Evolutionary conservation across 2,797 vertebrate genomes (phyloP).

Genomic region (Novumbra hubbsi): DNA sequence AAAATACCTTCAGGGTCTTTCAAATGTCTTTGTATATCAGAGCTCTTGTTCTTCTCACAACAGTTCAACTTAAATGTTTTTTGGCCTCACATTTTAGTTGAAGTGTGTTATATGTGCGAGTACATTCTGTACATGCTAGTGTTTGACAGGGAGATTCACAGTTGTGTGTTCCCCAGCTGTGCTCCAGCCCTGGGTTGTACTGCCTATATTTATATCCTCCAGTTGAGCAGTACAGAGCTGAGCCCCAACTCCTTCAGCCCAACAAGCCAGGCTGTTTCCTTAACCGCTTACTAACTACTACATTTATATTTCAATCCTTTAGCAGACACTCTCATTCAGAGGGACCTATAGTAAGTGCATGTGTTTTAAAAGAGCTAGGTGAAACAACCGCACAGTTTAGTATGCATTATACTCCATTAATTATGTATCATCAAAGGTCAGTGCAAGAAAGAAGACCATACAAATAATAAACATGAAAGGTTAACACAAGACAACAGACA

Average conservation of each 20-base stretch:
- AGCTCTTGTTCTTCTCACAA: neutral
- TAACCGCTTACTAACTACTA: slow-evolving; percentile 40
- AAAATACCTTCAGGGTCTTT: slow-evolving; percentile 22
- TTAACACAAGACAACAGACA: neutral
- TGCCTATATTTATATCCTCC: slow-evolving; percentile 53
- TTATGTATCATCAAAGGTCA: too few relatives aligned
- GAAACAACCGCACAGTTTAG: too few relatives aligned
- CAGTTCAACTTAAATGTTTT: slow-evolving; percentile 32
- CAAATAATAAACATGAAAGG: too few relatives aligned
- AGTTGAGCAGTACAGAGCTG: slow-evolving; percentile 34
- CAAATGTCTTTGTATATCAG: slow-evolving; percentile 15
- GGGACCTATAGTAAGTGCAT: too few relatives aligned
- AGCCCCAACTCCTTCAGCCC: slow-evolving; percentile 34
- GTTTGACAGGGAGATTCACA: slow-evolving; percentile 21
- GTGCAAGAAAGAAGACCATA: too few relatives aligned
- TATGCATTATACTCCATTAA: too few relatives aligned
- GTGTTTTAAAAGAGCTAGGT: too few relatives aligned
- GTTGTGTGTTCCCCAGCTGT: slow-evolving; percentile 51
- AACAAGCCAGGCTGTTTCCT: slow-evolving; percentile 23
- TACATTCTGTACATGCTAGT: neutral
- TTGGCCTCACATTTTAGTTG: slow-evolving; percentile 1
- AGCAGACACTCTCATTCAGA: too few relatives aligned
- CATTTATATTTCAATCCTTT: too few relatives aligned
- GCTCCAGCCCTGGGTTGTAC: slow-evolving; percentile 49
- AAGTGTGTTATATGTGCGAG: neutral